Evolutionary conservation across 2,888 invertebrate genomes (phyloP), one percentile per base, ranked within the genome.

Genomic region (Polyploca ridens): DNA sequence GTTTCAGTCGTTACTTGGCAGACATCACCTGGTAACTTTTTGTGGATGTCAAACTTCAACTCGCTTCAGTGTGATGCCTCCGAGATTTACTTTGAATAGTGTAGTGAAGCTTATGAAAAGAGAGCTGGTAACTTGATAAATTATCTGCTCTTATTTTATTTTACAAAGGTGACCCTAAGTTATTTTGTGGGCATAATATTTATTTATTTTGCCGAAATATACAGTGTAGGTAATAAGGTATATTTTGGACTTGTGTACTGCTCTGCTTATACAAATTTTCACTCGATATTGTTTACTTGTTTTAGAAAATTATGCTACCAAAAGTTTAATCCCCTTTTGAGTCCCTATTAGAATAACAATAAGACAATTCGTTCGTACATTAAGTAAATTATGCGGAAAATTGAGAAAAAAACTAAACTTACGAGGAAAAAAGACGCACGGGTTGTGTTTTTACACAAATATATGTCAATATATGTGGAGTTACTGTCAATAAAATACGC

Each of bases 21-120:
- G 46, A 46, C 35, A 16, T 59, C 38, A 59, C 59, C 59, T 35
- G 35, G 38, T n/a, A 59, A 35, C 59, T 35, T 59, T 58, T 59
- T 33, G 35, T 59, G 38, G n/a, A 59, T 10, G 59, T 33, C 35
- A 19, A n/a, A 33, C 7, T 33, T 14, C 3, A 59, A 8, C 46
- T 46, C n/a, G 46, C 14, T 44, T 6, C 38, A 4, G 41, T 13
- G 6, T 46, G n/a, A 46, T n/a, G n/a, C 11, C 14, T 46, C 46
- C 6, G 46, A 5, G n/a, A 6, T 46, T 46, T 46, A n/a, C 46
- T 46, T 46, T 46, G 46, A n/a, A 46, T 13, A 14, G 3, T 44
- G 14, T 46, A 3, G 14, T 5, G 14, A n/a, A 46, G n/a, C n/a
- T 46, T 44, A 44, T n/a, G n/a, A 46, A n/a, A n/a, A 46, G 46